Base-by-base conservation (phyloP, 2,797 vertebrate genomes). In the Lycodopsis pacificus region DNA sequence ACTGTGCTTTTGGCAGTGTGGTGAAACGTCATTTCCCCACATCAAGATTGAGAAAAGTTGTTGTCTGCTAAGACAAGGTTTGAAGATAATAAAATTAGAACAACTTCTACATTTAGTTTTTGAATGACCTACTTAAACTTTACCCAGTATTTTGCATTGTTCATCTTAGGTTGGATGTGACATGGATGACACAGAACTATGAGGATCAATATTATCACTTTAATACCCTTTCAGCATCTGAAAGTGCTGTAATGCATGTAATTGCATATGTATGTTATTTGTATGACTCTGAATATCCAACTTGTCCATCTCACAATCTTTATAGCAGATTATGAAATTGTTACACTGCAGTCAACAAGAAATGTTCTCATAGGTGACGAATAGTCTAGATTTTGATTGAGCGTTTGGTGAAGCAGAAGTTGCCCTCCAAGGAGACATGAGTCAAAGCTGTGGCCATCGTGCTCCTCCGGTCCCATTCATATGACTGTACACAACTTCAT, bases 311-410 rank as follows among this genome's bases (percentile, higher is more conserved):
- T 64, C 32, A 27, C 17, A 7, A 38, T 22, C 7, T 64, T 79
- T 44, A 51, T 9, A 57, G 10, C 34, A 20, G 22, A 36, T 13
- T 27, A 22, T 57, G 49, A 9, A 6, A 30, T 71, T 78, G 7
- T 2, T 66, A 38, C 13, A 4, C 3, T 12, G 5, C 15, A 53
- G 38, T 71, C 32, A 65, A 34, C 19, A 54, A 67, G 15, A 77
- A 61, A 84, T 73, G 68, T 57, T 59, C 63, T 72, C 65, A 72
- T 11, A 64, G 6, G 14, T 93, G 89, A 93, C 75, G 81, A 82
- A 92, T 20, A n/a, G 73, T 76, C 79, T 84, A 7, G 14, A 72
- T 78, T 76, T 27, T 77, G 54, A 73, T 66, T 22, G 44, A 30
- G 44, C 17, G 4, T 67, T 51, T 42, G 9, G 3, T 65, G 40